These are phyloP conservation scores for Pipistrellus kuhlii DNA, from an alignment of 2,797 vertebrate genomes.

Conservation along the genomic window DNA sequence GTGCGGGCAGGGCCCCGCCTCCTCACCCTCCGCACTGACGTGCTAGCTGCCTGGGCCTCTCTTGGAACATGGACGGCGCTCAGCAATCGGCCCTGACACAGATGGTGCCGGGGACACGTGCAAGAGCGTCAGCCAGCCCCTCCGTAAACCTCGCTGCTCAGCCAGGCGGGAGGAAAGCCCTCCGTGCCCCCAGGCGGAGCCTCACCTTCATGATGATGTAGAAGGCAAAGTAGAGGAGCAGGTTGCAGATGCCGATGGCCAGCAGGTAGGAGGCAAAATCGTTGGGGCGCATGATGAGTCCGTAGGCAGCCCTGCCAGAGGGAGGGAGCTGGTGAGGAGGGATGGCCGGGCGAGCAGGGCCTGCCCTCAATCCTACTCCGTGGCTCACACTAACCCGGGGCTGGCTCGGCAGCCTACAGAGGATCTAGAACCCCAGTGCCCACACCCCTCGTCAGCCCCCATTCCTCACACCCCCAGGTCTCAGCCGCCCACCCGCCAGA, in stretches of 20 bases:
- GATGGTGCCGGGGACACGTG: neutral
- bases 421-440: constrained; percentile 8
- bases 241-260: constrained; percentile 98
- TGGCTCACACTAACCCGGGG: neutral
- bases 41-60: neutral
- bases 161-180: neutral
- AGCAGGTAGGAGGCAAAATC: constrained; percentile 98
- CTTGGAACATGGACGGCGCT: neutral
- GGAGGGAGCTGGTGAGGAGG: neutral
- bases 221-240: constrained; percentile 98
- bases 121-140: neutral
- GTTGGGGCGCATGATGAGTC: constrained; percentile 94
- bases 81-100: neutral
- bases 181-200: no score
- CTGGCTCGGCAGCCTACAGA: neutral
- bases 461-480: neutral
- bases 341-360: accelerated
- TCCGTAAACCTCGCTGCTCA: neutral
- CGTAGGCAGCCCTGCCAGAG: constrained; percentile 92
- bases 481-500: neutral
- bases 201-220: constrained; percentile 99
- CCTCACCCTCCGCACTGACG: neutral
- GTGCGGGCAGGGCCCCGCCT: neutral
- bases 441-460: neutral
- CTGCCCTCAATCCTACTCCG: neutral